phyloP scores from a whole-genome alignment of 1,140 invertebrate genomes.

The Riptortus pedestris region DNA sequence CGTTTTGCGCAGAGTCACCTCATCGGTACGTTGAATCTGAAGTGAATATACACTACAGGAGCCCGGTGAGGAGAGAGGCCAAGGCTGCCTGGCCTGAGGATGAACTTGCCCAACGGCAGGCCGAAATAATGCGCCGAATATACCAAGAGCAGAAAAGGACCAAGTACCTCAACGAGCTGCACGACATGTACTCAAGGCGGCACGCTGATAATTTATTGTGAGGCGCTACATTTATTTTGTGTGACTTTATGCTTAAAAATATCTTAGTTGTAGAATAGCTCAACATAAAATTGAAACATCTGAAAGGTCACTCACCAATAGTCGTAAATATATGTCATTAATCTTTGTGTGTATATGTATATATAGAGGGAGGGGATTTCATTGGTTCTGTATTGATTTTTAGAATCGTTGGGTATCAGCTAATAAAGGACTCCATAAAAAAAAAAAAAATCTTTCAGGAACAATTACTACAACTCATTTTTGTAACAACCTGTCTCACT shows the following conservation, averaged over 20 bases:
- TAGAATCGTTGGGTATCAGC: too few relatives aligned
- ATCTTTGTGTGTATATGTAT: too few relatives aligned
- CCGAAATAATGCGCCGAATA: constrained; percentile 77
- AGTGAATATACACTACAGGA: constrained; percentile 86
- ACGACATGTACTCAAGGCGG: constrained; percentile 79
- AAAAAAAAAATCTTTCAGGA: too few relatives aligned
- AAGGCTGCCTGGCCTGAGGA: constrained; percentile 66
- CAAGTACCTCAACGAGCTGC: constrained; percentile 79
- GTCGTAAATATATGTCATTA: too few relatives aligned
- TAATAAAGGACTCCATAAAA: too few relatives aligned
- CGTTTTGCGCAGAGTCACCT: constrained; percentile 55
- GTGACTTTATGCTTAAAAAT: not conserved
- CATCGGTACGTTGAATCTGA: constrained; percentile 80
- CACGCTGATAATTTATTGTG: constrained; percentile 84
- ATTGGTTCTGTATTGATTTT: too few relatives aligned
- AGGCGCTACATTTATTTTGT: constrained; percentile 34
- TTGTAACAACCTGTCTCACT: too few relatives aligned
- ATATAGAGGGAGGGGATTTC: too few relatives aligned
- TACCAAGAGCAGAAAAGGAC: constrained; percentile 77
- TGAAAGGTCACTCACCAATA: too few relatives aligned
- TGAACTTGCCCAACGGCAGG: constrained; percentile 70
- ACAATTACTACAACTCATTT: too few relatives aligned
- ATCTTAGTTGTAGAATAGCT: too few relatives aligned
- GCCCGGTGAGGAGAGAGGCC: constrained; percentile 70
- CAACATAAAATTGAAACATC: too few relatives aligned